These are phyloP conservation scores for Plutomurus gul DNA, from an alignment of 1,140 invertebrate genomes.

Conservation along the genomic window DNA sequence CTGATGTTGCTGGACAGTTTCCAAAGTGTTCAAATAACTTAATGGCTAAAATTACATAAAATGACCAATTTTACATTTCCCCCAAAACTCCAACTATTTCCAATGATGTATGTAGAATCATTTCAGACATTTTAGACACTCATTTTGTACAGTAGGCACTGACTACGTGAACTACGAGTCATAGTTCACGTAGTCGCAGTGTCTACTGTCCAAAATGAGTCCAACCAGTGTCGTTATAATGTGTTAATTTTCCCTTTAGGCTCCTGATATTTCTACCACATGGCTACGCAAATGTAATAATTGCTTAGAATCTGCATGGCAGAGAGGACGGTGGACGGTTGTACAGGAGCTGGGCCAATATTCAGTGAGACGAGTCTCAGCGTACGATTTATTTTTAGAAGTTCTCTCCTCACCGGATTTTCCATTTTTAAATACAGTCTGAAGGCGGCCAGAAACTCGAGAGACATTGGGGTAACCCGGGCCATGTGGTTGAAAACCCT, in stretches of 20 bases:
- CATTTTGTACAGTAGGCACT: no score
- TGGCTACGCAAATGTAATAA: slow-evolving; percentile 20
- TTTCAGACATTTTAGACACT: no score
- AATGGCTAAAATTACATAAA: no score
- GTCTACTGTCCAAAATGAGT: no score
- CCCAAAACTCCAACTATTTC: no score
- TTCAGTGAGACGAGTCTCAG: neutral
- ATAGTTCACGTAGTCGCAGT: no score
- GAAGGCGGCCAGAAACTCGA: neutral
- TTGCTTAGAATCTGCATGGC: neutral
- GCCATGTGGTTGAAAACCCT: slow-evolving; percentile 5
- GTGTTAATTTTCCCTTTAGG: neutral
- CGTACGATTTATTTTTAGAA: neutral
- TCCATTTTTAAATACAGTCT: neutral
- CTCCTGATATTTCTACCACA: neutral
- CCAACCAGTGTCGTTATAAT: no score
- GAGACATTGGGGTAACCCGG: neutral
- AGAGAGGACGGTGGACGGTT: neutral
- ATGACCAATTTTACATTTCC: no score
- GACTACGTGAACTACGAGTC: no score
- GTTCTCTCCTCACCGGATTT: neutral
- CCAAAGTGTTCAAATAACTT: no score
- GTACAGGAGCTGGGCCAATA: neutral
- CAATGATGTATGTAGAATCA: no score
- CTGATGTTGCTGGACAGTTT: no score